Conservation (phyloP, 2,797 vertebrate genomes). For the Heliangelus exortis region DNA sequence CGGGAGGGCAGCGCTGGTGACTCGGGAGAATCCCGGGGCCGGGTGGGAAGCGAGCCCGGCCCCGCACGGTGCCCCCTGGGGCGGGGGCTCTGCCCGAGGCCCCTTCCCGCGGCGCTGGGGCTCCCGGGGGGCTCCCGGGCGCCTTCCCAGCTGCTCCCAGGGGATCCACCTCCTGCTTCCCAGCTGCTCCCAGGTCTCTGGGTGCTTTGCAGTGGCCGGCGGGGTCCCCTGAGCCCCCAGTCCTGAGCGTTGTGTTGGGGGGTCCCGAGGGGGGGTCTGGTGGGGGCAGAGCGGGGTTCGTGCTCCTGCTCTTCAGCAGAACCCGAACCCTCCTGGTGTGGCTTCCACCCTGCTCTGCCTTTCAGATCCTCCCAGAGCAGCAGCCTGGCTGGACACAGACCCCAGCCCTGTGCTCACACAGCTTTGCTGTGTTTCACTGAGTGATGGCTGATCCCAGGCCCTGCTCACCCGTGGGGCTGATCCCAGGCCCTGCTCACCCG, state of each 20-base stretch:
- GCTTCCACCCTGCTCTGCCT: too few relatives aligned
- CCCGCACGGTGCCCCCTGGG: not conserved
- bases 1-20: not conserved
- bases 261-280: too few relatives aligned
- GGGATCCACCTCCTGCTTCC: not conserved
- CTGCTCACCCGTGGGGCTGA: too few relatives aligned
- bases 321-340: too few relatives aligned
- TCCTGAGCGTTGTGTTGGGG: not conserved
- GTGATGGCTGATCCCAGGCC: fast-evolving
- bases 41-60: fast-evolving
- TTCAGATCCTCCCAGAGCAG: too few relatives aligned
- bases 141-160: not conserved
- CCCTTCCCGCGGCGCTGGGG: fast-evolving
- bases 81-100: not conserved
- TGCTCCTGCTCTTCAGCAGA: too few relatives aligned
- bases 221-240: fast-evolving
- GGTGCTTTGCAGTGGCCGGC: fast-evolving
- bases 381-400: too few relatives aligned
- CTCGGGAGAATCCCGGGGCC: not conserved
- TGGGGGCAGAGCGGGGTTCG: too few relatives aligned
- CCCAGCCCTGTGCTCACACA: too few relatives aligned
- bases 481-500: too few relatives aligned
- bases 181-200: not conserved
- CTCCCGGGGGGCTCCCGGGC: fast-evolving
- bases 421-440: not conserved